Evolutionary conservation across 2,113 vertebrate species (phyloP).

Genomic region (Atherinomorus stipes): DNA sequence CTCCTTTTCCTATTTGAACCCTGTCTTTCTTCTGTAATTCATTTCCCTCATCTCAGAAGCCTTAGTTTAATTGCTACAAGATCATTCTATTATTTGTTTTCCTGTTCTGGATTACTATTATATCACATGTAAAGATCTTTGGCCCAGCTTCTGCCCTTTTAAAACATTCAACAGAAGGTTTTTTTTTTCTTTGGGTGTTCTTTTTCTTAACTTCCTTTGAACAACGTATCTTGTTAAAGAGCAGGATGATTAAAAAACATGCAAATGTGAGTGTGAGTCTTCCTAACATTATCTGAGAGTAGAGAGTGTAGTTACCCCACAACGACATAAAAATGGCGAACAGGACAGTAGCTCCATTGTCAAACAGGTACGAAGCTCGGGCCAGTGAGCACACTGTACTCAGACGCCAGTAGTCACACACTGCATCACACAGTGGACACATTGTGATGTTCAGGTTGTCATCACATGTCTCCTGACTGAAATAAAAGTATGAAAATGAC

Average conservation of each 20-base stretch:
- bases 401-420: conserved; percentile 96
- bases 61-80: not conserved
- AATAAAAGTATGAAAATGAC: conserved; percentile 19
- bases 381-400: conserved; percentile 91
- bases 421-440: conserved; percentile 96
- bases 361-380: conserved; percentile 93
- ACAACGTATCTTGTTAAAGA: not conserved
- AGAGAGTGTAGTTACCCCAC: conserved; percentile 88
- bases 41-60: not conserved
- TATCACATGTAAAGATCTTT: not conserved
- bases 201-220: not conserved
- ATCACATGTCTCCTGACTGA: conserved; percentile 92
- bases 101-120: not conserved
- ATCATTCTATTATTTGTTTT: not conserved
- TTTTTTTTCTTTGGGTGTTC: not conserved
- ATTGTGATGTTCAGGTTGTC: conserved; percentile 91
- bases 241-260: not conserved
- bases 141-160: not conserved
- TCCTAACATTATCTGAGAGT: not conserved
- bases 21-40: not conserved
- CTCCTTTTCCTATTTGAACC: not conserved
- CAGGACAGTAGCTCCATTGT: conserved; percentile 94
- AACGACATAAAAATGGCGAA: conserved; percentile 98
- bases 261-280: not conserved
- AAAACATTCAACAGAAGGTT: not conserved